Evolutionary conservation across 2,797 vertebrate genomes (phyloP), one percentile per base, ranked within the genome.

Genomic region (Cynopterus sphinx): DNA sequence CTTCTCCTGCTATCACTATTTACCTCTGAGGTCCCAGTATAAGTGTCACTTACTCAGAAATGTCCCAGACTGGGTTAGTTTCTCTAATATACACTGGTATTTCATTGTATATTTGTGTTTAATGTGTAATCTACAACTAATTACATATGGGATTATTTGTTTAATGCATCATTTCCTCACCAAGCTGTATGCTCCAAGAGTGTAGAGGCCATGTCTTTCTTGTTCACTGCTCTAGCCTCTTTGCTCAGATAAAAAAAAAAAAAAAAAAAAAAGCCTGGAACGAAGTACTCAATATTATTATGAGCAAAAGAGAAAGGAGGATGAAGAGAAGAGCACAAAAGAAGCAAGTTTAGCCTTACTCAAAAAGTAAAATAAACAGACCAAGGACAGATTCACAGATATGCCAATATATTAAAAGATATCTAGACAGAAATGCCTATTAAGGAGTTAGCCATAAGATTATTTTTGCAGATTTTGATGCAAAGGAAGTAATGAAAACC

Each of bases 381-480:
- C 41, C 51, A 79, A 92, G 11, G n/a, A 71, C 28, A 84, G 39
- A 90, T 33, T 31, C 19, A 49, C 2, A 33, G 46, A 78, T 16
- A 82, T 0, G 59, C 2, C 2, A 77, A 71, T 21, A 49, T 22
- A 89, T 71, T 94, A 91, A 79, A 96, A 41, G 31, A 8, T 65
- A 85, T 36, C 41, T 49, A 85, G 68, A 19, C 63, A 86, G 46
- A 85, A 82, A 94, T 4, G 8, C 36, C 19, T 22, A 28, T 36
- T 81, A 90, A 87, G 12, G 26, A 73, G 15, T 43, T 91, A 85
- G 21, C 10, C 31, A 33, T 28, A 33, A 59, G 33, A 90, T 77
- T 87, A 71, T 75, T 91, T 91, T 77, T 79, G 46, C 33, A 79
- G n/a, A 90, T 90, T 92, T 78, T 78, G 9, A 17, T 83, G 51